phyloP scores from a whole-genome alignment of 2,113 vertebrate genomes.

The Caracal caracal region DNA sequence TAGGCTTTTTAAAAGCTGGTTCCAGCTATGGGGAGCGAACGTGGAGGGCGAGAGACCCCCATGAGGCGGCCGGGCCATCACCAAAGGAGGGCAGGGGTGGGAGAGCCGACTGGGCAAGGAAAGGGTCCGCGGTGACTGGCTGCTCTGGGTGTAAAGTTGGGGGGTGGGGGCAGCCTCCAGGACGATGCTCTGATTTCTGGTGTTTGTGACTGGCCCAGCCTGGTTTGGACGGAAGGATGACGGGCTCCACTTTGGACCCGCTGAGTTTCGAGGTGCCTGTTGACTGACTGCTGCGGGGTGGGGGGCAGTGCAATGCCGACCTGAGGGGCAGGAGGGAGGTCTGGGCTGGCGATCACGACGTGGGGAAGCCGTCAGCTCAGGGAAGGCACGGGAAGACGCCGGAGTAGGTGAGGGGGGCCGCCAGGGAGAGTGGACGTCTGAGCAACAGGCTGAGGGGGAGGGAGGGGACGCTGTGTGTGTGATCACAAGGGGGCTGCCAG shows the following conservation, averaged over 20 bases:
- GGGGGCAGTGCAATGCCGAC: neutral
- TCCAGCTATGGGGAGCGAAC: neutral
- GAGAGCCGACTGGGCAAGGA: rapidly evolving
- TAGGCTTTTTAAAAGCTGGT: neutral
- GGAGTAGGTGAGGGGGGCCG: rapidly evolving
- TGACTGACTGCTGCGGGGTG: neutral
- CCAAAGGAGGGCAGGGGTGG: neutral
- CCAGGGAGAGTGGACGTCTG: neutral
- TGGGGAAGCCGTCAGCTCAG: neutral
- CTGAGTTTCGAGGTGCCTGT: neutral
- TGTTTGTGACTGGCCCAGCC: neutral
- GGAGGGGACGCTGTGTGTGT: neutral
- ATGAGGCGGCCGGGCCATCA: rapidly evolving
- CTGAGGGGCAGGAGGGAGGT: neutral
- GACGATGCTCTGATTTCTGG: neutral
- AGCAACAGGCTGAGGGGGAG: rapidly evolving
- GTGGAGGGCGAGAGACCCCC: neutral
- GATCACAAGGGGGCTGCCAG: rapidly evolving
- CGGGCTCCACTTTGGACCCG: neutral
- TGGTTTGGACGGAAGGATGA: neutral
- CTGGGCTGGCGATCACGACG: neutral
- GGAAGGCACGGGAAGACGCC: rapidly evolving
- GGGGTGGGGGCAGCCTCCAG: neutral
- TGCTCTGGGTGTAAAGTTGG: neutral
- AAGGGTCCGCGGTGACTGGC: neutral